A percentile compares a stretch with the other conserved stretches of the same genome.
Conservation (phyloP, 2,888 invertebrate species). For the Eumerus sabulonum region DNA sequence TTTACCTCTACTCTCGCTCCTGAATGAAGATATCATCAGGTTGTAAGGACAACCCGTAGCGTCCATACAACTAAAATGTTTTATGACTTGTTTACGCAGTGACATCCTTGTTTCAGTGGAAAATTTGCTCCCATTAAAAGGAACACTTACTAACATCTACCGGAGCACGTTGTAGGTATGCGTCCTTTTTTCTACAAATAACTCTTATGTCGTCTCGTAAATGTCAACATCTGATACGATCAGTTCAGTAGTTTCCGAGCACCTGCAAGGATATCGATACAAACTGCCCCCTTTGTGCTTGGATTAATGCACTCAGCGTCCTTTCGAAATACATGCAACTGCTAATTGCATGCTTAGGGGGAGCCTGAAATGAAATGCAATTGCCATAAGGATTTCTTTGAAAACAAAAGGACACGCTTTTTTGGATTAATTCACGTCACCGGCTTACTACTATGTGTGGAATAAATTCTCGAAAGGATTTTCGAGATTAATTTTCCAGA, state of each 20-base stretch:
- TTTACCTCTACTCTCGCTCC: not conserved
- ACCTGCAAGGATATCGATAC: constrained; percentile 32
- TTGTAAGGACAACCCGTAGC: constrained; percentile 22
- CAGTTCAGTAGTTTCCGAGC: constrained; percentile 40
- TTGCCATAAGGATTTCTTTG: no score
- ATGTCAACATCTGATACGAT: constrained; percentile 58
- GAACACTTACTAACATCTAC: constrained; percentile 48
- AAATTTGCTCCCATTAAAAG: constrained; percentile 55
- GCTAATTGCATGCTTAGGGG: constrained; percentile 42
- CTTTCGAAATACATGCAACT: constrained; percentile 28
- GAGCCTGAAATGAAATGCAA: not conserved
- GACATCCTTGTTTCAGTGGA: constrained; percentile 24
- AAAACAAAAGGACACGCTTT: no score
- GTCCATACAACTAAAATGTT: constrained; percentile 47
- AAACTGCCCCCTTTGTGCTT: constrained; percentile 20
- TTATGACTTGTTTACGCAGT: constrained; percentile 50
- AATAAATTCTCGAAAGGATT: constrained; percentile 30
- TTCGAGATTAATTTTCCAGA: constrained; percentile 45
- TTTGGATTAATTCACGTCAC: not conserved
- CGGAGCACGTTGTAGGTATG: constrained; percentile 24
- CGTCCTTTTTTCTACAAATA: not conserved
- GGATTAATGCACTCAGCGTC: constrained; percentile 23
- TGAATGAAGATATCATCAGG: constrained; percentile 36
- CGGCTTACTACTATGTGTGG: no score
- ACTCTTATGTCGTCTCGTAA: constrained; percentile 18